phyloP scores from a whole-genome alignment of 64 coral and sea anemone genomes.

The Pocillopora verrucosa region DNA sequence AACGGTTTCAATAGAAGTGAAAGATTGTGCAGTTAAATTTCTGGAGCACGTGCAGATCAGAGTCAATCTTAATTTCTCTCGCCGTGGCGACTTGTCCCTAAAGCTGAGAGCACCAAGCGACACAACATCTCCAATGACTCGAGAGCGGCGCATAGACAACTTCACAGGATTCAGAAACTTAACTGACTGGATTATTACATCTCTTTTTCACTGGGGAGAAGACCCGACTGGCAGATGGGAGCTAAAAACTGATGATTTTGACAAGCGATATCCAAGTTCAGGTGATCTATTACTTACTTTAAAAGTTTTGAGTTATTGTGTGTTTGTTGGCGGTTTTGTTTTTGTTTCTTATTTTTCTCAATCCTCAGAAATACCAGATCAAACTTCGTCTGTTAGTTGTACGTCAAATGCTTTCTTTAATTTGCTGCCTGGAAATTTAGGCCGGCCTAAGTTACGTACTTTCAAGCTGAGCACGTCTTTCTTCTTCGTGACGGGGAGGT shows the following conservation, averaged over 20 bases:
- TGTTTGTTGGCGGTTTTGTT: neutral
- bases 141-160: neutral
- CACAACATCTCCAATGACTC: conserved; percentile 29
- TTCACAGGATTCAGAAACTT: neutral
- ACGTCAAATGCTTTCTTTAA: no score
- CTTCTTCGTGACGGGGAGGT: no score
- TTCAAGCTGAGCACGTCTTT: no score
- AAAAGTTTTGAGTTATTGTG: neutral
- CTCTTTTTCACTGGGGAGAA: conserved; percentile 45
- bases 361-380: no score
- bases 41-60: conserved; percentile 45
- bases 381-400: no score
- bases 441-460: no score
- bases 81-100: conserved; percentile 9
- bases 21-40: conserved; percentile 5
- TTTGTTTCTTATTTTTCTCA: no score
- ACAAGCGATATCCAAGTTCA: neutral
- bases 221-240: neutral
- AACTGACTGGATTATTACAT: conserved; percentile 37
- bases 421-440: no score
- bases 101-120: conserved; percentile 14
- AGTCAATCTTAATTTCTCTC: conserved; percentile 22
- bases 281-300: neutral
- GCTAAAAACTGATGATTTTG: conserved; percentile 21
- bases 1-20: neutral